phyloP scores from a whole-genome alignment of 2,113 vertebrate species.

The Murina feae region DNA sequence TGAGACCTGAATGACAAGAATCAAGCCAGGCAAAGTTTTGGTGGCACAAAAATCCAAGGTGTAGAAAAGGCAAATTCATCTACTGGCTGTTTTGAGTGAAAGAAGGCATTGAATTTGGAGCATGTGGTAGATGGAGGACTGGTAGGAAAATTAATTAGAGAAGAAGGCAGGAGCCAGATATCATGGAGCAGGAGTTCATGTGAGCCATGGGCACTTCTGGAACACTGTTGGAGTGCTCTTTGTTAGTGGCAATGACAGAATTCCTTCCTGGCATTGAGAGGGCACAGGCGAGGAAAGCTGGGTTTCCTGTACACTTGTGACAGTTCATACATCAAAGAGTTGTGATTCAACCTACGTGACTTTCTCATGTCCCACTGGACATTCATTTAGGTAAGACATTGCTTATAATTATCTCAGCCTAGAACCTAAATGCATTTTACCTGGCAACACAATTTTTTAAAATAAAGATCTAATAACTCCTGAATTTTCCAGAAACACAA shows the following conservation, averaged over 20 bases:
- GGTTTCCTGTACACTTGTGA: background rate
- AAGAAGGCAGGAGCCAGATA: background rate
- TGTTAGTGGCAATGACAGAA: background rate
- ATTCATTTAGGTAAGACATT: background rate
- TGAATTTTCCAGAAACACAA: background rate
- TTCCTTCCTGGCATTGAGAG: background rate
- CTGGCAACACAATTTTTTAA: background rate
- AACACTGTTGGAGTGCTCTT: background rate
- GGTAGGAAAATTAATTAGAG: background rate
- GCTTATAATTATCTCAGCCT: background rate
- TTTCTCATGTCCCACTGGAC: background rate
- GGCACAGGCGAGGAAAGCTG: background rate
- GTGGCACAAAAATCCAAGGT: background rate
- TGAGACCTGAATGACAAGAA: background rate
- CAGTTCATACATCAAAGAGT: background rate
- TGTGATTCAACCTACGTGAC: background rate
- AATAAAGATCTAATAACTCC: background rate
- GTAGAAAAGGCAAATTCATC: background rate
- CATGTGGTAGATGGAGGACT: background rate
- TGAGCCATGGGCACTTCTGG: background rate
- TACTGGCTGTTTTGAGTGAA: background rate
- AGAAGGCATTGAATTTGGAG: background rate
- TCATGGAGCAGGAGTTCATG: background rate
- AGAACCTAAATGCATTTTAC: background rate
- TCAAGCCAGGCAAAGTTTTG: background rate